phyloP scores from a whole-genome alignment of 2,888 invertebrate species.

The Oasisia sp. region DNA sequence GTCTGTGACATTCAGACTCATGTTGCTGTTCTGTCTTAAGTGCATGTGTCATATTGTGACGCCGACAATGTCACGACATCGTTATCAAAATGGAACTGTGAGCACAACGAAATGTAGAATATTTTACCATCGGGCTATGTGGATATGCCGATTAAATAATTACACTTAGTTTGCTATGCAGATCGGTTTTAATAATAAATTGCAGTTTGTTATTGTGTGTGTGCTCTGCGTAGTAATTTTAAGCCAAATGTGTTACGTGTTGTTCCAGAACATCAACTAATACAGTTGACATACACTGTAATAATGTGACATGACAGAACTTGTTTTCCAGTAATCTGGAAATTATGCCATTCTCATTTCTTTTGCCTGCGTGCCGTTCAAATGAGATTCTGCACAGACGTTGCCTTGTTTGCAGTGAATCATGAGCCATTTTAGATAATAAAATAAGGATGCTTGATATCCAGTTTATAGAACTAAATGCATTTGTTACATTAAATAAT shows the following conservation, averaged over 20 bases:
- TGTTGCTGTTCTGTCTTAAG: neutral
- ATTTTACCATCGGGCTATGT: neutral
- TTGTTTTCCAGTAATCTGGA: too few species aligned
- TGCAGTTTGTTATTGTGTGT: neutral
- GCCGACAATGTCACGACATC: neutral
- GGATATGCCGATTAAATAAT: neutral
- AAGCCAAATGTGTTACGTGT: neutral
- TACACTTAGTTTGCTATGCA: neutral
- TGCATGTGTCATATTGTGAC: neutral
- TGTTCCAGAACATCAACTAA: neutral
- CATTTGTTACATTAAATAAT: neutral
- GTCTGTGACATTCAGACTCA: neutral
- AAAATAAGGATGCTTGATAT: slow-evolving; percentile 9
- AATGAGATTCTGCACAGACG: neutral
- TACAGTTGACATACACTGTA: neutral
- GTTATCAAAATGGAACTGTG: neutral
- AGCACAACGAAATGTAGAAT: neutral
- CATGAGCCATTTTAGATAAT: neutral
- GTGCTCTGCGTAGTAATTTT: neutral
- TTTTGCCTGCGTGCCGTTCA: neutral
- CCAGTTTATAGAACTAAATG: neutral
- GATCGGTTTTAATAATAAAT: slow-evolving; percentile 7
- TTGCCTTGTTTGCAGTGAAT: slow-evolving; percentile 5
- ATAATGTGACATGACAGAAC: neutral
- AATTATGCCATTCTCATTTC: neutral